phyloP scores from a whole-genome alignment of 2,113 vertebrate species.

The Neolamprologus brichardi region DNA sequence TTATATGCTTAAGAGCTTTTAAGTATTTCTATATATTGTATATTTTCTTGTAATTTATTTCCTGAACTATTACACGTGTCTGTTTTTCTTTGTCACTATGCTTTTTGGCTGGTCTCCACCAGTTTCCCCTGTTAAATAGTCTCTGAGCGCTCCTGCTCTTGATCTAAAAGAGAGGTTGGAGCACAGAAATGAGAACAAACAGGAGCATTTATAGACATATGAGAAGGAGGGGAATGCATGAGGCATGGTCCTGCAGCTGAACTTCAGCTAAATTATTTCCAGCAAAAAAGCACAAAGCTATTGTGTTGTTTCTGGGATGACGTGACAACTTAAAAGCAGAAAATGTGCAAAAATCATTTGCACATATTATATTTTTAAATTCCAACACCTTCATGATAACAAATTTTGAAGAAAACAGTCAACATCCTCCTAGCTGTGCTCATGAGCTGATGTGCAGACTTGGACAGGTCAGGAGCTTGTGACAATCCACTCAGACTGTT shows the following conservation, averaged over 20 bases:
- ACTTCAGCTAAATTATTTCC: neutral
- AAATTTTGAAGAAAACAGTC: neutral
- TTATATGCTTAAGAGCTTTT: neutral
- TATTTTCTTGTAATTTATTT: neutral
- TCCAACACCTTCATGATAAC: rapidly evolving
- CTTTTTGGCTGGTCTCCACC: neutral
- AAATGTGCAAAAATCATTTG: neutral
- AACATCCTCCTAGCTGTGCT: neutral
- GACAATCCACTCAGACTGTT: neutral
- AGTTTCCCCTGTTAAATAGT: neutral
- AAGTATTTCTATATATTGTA: neutral
- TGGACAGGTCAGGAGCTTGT: neutral
- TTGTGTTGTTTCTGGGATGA: neutral
- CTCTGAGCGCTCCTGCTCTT: neutral
- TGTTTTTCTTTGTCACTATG: neutral
- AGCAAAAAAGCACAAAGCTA: neutral
- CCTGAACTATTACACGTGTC: neutral
- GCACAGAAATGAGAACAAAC: neutral
- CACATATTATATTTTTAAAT: rapidly evolving
- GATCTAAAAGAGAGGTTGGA: neutral
- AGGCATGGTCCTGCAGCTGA: neutral
- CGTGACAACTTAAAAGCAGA: rapidly evolving
- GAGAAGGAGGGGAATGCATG: neutral
- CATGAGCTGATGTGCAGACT: neutral
- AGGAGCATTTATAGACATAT: neutral